These are phyloP conservation scores for Syngnathus scovelli DNA, from an alignment of 2,113 vertebrate species.

Conservation along the genomic window DNA sequence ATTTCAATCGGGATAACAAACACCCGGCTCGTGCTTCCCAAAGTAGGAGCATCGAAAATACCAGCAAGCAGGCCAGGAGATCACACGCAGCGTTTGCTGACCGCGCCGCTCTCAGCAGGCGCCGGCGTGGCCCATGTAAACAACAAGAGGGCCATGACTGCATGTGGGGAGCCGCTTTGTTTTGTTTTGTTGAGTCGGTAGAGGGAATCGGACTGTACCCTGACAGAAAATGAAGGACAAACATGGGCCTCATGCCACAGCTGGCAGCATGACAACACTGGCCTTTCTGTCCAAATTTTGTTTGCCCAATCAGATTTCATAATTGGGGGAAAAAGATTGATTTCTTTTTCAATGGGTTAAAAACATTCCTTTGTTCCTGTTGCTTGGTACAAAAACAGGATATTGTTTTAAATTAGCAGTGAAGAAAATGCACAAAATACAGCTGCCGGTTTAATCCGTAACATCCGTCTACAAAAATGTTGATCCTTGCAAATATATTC, in stretches of 20 bases:
- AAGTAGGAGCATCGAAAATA: constrained; percentile 33
- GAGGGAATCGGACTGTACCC: background rate
- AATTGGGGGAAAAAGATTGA: too few relatives aligned
- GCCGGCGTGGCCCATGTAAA: constrained; percentile 33
- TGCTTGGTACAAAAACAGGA: too few relatives aligned
- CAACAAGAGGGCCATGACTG: constrained; percentile 15
- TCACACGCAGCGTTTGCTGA: constrained; percentile 33
- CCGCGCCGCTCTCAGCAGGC: constrained; percentile 46
- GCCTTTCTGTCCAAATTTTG: too few relatives aligned
- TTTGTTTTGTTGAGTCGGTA: constrained; percentile 17
- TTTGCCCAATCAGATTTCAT: too few relatives aligned
- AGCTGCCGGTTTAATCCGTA: too few relatives aligned
- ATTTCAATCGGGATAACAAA: too few relatives aligned
- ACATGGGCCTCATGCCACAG: background rate
- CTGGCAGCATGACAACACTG: background rate
- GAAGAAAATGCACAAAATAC: too few relatives aligned
- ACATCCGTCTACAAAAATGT: too few relatives aligned
- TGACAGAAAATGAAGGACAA: background rate
- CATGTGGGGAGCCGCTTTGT: constrained; percentile 29
- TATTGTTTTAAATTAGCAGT: too few relatives aligned
- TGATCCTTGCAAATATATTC: too few relatives aligned
- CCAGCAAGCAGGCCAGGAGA: constrained; percentile 14
- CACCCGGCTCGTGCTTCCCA: constrained; percentile 1
- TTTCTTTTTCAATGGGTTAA: too few relatives aligned
- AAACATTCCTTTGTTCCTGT: too few relatives aligned